Conservation (phyloP, 2,888 invertebrate genomes). For the Drosophila longiperda region DNA sequence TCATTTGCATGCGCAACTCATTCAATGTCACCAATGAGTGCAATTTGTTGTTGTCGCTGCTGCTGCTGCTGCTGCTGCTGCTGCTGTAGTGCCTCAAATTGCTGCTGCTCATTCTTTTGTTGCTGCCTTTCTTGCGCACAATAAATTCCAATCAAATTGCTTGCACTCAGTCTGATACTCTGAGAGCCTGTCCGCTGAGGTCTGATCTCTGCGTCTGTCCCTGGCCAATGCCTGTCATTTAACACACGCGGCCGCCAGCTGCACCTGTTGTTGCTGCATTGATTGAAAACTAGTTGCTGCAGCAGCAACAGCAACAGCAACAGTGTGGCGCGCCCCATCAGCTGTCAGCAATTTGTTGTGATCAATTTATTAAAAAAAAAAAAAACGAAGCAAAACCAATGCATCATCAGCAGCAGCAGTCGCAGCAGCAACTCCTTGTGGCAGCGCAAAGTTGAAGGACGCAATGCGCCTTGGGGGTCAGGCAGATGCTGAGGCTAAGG, state of each 20-base stretch:
- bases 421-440: constrained; percentile 1
- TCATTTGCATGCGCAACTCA: constrained; percentile 69
- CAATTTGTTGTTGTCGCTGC: constrained; percentile 62
- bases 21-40: constrained; percentile 63
- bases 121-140: constrained; percentile 42
- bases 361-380: constrained; percentile 80
- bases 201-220: constrained; percentile 29
- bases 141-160: constrained; percentile 80
- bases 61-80: constrained; percentile 13
- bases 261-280: constrained; percentile 72
- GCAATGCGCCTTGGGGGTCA: constrained; percentile 58
- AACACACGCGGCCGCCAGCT: constrained; percentile 25
- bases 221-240: constrained; percentile 65
- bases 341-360: constrained; percentile 83
- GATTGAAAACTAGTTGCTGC: constrained; percentile 76
- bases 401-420: constrained; percentile 25
- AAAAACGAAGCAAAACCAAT: constrained; percentile 23
- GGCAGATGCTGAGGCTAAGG: constrained; percentile 5
- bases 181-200: background rate
- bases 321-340: constrained; percentile 69
- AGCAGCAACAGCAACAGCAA: constrained; percentile 29
- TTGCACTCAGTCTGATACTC: constrained; percentile 20
- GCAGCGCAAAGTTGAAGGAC: constrained; percentile 60
- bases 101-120: constrained; percentile 51
- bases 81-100: constrained; percentile 55